A percentile compares a stretch with the other conserved stretches of the same genome.
phyloP scores from a whole-genome alignment of 2,888 invertebrate genomes.

The Drosophila flavopinicola region DNA sequence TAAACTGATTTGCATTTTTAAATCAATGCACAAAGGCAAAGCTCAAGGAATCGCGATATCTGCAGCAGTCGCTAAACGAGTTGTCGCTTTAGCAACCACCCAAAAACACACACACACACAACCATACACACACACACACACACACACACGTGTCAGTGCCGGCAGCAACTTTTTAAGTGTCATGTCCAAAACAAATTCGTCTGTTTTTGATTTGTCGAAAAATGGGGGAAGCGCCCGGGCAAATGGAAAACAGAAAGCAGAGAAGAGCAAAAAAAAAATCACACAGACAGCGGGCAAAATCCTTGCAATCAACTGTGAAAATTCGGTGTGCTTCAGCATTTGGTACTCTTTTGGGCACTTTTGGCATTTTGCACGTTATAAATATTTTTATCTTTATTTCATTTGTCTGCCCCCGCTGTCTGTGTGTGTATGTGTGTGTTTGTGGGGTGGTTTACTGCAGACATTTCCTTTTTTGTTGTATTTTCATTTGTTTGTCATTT shows the following conservation, averaged over 20 bases:
- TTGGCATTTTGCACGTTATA: constrained; percentile 75
- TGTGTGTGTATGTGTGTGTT: constrained; percentile 5
- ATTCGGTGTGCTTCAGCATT: constrained; percentile 32
- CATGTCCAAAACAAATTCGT: constrained; percentile 84
- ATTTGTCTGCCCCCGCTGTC: constrained; percentile 49
- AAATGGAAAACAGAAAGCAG: constrained; percentile 28
- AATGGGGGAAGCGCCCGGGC: constrained; percentile 46
- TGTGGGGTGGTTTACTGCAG: constrained; percentile 40
- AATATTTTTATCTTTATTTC: constrained; percentile 77
- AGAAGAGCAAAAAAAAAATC: constrained; percentile 15
- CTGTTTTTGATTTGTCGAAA: constrained; percentile 84
- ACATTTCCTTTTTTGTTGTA: constrained; percentile 34
- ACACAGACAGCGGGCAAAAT: constrained; percentile 44
- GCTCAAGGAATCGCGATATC: constrained; percentile 47
- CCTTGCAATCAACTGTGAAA: constrained; percentile 61
- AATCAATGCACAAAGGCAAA: constrained; percentile 68
- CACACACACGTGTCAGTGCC: constrained; percentile 64
- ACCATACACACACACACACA: constrained; percentile 8
- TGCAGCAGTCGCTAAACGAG: constrained; percentile 42
- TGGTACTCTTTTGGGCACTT: constrained; percentile 32
- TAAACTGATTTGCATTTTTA: constrained; percentile 79
- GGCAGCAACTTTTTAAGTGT: constrained; percentile 79
- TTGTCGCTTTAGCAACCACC: constrained; percentile 52
- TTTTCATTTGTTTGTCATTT: constrained; percentile 62
- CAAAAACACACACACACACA: no score